Evolutionary conservation across 2,888 invertebrate genomes (phyloP).

Genomic region (Drosophila limbata): DNA sequence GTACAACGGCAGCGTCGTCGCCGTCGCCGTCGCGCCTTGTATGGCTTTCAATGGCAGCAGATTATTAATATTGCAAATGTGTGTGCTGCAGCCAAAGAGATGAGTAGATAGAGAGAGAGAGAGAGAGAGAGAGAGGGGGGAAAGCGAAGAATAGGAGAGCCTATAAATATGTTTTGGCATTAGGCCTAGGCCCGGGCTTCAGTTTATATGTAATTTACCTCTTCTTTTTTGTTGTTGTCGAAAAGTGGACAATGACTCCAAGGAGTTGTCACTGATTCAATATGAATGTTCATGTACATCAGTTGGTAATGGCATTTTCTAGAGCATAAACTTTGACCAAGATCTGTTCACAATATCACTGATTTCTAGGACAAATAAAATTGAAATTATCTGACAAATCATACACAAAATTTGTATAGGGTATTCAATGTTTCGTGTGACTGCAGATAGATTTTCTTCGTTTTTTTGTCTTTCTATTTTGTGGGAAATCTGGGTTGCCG

Average conservation of each 20-base stretch:
- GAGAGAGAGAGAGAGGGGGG: neutral
- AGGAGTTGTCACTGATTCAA: neutral
- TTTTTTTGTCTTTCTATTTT: conserved; percentile 21
- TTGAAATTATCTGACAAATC: neutral
- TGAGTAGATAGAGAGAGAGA: neutral
- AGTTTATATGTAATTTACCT: conserved; percentile 32
- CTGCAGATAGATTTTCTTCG: conserved; percentile 10
- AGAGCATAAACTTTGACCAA: neutral
- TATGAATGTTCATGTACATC: neutral
- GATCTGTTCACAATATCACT: too few relatives aligned
- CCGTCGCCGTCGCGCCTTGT: conserved; percentile 72
- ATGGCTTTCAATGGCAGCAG: conserved; percentile 81
- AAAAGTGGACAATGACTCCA: neutral
- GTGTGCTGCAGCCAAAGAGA: conserved; percentile 5
- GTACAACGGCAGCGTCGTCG: conserved; percentile 52
- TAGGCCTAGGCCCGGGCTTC: conserved; percentile 63
- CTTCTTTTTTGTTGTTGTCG: conserved; percentile 3
- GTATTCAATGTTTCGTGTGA: conserved; percentile 6
- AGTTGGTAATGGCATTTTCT: neutral
- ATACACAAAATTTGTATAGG: neutral
- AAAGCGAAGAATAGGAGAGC: conserved; percentile 8
- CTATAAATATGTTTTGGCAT: conserved; percentile 74
- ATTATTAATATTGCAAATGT: conserved; percentile 79
- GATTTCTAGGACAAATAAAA: neutral
- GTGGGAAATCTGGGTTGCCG: conserved; percentile 51